phyloP scores from a whole-genome alignment of 2,797 vertebrate species.

The Nasua narica region DNA sequence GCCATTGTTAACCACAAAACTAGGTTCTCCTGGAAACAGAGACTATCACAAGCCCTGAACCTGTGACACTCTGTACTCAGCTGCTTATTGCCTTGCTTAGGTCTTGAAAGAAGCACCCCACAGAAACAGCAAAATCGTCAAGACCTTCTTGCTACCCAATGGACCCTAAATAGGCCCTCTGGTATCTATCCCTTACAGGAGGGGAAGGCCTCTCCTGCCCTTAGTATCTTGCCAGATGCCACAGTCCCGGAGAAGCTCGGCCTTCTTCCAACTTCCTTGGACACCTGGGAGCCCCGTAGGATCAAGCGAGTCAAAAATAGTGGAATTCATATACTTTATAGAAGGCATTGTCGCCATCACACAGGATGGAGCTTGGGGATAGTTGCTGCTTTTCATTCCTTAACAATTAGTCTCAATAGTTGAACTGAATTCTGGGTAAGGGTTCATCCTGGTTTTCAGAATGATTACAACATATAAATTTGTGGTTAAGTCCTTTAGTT shows the following conservation, averaged over 20 bases:
- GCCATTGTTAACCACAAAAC: background rate
- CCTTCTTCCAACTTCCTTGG: background rate
- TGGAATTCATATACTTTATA: background rate
- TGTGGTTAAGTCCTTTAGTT: background rate
- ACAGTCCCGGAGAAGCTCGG: background rate
- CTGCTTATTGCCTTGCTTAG: background rate
- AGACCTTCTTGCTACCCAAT: background rate
- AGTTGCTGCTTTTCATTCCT: background rate
- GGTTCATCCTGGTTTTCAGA: background rate
- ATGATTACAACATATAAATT: background rate
- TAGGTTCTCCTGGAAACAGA: background rate
- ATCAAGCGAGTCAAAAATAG: background rate
- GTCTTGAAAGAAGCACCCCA: background rate
- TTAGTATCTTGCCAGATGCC: too few species aligned
- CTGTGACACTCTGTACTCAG: background rate
- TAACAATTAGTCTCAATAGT: background rate
- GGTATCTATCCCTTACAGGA: background rate
- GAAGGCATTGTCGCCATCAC: background rate
- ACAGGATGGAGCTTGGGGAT: background rate
- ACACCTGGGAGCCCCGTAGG: rapidly evolving
- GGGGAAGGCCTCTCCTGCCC: too few species aligned
- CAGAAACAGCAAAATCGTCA: background rate
- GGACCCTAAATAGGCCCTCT: too few species aligned
- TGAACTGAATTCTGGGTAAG: background rate
- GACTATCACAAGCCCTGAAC: background rate